Evolutionary conservation across 2,797 vertebrate species (phyloP), one percentile per base, ranked within the genome.

Genomic region (Schizopygopsis pylzovi): DNA sequence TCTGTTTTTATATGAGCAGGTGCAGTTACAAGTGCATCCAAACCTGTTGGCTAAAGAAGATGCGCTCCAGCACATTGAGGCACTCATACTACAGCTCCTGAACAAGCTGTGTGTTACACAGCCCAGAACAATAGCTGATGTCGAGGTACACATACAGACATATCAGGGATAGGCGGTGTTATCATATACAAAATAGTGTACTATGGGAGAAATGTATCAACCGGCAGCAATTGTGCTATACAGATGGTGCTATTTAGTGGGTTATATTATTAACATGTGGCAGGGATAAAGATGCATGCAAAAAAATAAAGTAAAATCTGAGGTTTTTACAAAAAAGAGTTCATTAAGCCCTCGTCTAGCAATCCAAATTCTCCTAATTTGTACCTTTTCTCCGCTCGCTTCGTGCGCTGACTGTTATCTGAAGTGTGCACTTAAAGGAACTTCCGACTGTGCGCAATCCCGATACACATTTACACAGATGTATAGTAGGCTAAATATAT

Each of bases 71-170:
- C 97, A 99, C 92, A 98, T 99, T 59, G 98, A 99, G 93, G 98
- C 98, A 90, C 94, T 99, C 89, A 99, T 99, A 92, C 96, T 99
- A 85, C 98, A 99, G 93, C 97, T 99, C 87, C 97, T 99, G 90
- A 97, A 95, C 95, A 99, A 99, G 89, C 96, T 99, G 87, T 99
- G 98, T 91, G 96, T 99, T 89, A 98, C 97, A 83, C 98, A 99
- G 93, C 98, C 98, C 43, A 95, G 98, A 90, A 96, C 96, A 0
- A 97, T 99, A 87, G 96, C 98, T 90, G 98, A 99, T 45, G 98
- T 99, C 22, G 98, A 98, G 97, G 98, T 98, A 91, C n/a, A 54
- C 15, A 37, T 16, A 70, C 45, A 43, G 41, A 61, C 20, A 56
- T 56, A n/a, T 49, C 20, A 47, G 13, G 8, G 7, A 43, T 73